Conservation (phyloP, 2,888 invertebrate genomes). For the Ectemnius continuus region DNA sequence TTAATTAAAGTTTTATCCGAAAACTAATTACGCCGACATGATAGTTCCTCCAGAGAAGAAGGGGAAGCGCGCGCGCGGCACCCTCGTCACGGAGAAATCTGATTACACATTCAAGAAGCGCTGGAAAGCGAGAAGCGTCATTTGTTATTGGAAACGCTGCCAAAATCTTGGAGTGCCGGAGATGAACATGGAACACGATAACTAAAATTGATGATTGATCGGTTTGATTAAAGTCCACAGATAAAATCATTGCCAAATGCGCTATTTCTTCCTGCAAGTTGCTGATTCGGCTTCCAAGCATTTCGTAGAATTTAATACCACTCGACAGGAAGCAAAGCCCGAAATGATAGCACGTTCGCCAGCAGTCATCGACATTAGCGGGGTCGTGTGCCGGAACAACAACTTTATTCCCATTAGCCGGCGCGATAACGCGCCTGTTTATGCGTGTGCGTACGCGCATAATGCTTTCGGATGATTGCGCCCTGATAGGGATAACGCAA, state of each 20-base stretch:
- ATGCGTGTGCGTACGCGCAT: constrained; percentile 49
- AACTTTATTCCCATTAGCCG: constrained; percentile 64
- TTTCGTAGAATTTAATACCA: no score
- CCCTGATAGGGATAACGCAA: constrained; percentile 53
- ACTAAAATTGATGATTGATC: background rate
- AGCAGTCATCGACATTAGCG: constrained; percentile 23
- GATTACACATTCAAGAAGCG: background rate
- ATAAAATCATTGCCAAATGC: no score
- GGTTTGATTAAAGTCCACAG: background rate
- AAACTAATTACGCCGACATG: constrained; percentile 10
- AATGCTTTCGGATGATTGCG: constrained; percentile 57
- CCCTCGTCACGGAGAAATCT: background rate
- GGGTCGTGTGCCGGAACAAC: constrained; percentile 49
- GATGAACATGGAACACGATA: no score
- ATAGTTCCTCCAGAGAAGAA: background rate
- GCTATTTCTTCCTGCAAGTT: no score
- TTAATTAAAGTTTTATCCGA: constrained; percentile 61
- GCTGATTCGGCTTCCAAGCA: no score
- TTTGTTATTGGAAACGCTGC: background rate
- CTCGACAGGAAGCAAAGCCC: background rate
- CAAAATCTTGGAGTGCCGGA: background rate
- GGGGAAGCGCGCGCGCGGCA: no score
- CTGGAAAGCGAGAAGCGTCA: background rate
- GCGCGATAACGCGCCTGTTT: constrained; percentile 52
- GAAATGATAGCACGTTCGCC: constrained; percentile 9